Evolutionary conservation across 2,888 invertebrate genomes (phyloP).

Genomic region (Oligia fasciuncula): DNA sequence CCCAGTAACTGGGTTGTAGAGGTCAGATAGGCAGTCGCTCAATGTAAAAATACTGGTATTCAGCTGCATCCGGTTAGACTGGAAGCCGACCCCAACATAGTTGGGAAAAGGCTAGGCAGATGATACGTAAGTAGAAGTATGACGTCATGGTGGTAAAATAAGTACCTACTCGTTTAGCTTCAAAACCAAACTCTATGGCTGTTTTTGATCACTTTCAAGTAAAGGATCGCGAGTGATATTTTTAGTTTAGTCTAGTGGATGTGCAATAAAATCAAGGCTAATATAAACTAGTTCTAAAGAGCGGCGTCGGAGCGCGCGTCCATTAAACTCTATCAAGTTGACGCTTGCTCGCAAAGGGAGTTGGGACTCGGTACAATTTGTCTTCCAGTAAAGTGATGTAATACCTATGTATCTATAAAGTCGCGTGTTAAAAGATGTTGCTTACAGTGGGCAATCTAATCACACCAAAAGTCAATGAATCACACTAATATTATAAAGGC

Average conservation of each 20-base stretch:
- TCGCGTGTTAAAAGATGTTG: slow-evolving; percentile 2
- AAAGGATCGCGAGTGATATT: not conserved
- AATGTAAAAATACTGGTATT: too few species aligned
- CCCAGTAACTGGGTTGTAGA: too few species aligned
- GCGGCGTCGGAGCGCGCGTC: slow-evolving; percentile 23
- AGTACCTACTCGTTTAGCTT: not conserved
- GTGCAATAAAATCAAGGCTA: slow-evolving; percentile 39
- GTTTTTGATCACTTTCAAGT: not conserved
- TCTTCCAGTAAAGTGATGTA: slow-evolving; percentile 37
- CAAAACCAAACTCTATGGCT: not conserved
- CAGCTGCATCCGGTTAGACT: too few species aligned
- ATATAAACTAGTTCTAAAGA: slow-evolving; percentile 39
- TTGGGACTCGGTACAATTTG: slow-evolving; percentile 15
- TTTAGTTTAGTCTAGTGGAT: not conserved
- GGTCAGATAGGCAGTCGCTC: too few species aligned
- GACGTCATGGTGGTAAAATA: not conserved
- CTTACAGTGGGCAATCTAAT: not conserved
- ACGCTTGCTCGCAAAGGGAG: slow-evolving; percentile 49
- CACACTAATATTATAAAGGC: too few species aligned
- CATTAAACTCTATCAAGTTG: slow-evolving; percentile 66
- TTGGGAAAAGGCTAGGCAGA: too few species aligned
- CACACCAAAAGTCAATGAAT: too few species aligned
- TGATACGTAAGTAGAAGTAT: too few species aligned
- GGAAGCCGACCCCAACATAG: too few species aligned
- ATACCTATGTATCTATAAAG: slow-evolving; percentile 2